Conservation (phyloP, 2,888 invertebrate genomes). For the Acronicta aceris region DNA sequence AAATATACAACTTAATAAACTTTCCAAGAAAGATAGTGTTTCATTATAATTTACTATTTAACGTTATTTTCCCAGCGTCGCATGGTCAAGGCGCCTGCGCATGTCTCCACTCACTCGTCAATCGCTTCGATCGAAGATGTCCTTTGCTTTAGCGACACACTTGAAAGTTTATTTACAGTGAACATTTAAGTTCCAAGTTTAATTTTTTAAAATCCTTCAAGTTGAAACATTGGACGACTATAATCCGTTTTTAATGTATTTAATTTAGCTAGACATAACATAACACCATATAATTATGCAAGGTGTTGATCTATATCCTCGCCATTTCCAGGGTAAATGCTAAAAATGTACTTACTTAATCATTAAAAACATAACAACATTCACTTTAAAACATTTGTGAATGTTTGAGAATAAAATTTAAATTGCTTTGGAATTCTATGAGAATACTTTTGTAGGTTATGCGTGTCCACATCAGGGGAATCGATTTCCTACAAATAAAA, state of each 20-base stretch:
- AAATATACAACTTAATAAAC: not conserved
- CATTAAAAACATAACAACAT: too few species aligned
- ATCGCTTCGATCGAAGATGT: conserved; percentile 48
- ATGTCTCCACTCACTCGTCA: conserved; percentile 62
- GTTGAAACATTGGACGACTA: not conserved
- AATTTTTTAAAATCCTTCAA: conserved; percentile 7
- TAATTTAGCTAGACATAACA: too few species aligned
- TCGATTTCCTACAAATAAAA: too few species aligned
- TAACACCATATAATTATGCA: too few species aligned
- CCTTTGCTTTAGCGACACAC: conserved; percentile 33
- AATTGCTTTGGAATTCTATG: too few species aligned
- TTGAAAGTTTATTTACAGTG: conserved; percentile 40
- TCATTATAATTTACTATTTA: conserved; percentile 42
- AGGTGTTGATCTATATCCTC: too few species aligned
- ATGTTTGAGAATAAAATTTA: too few species aligned
- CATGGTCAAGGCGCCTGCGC: conserved; percentile 57
- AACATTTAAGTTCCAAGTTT: conserved; percentile 19
- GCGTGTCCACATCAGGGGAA: too few species aligned
- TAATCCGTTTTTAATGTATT: not conserved
- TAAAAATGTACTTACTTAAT: too few species aligned
- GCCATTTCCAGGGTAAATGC: too few species aligned
- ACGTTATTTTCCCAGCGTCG: conserved; percentile 45
- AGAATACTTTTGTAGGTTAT: too few species aligned
- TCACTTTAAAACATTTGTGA: too few species aligned
- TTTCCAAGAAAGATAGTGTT: conserved; percentile 7